These are phyloP conservation scores for Synanthedon myopaeformis DNA, from an alignment of 2,888 invertebrate genomes.

Conservation along the genomic window DNA sequence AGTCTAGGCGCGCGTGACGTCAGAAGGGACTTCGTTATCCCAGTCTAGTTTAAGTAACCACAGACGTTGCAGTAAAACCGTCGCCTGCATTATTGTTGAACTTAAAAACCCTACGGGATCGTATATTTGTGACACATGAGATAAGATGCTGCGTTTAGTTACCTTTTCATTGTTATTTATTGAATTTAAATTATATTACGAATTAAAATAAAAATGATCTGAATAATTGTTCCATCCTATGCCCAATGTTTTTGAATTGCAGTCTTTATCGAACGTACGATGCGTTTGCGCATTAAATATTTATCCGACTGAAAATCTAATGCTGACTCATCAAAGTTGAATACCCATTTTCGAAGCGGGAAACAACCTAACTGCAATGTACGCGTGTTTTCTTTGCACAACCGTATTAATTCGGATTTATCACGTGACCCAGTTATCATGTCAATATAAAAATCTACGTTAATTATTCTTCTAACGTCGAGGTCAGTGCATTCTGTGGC, in stretches of 20 bases:
- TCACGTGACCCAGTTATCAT: conserved; percentile 11
- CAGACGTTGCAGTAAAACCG: conserved; percentile 15
- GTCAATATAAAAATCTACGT: conserved; percentile 14
- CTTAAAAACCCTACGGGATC: conserved; percentile 14
- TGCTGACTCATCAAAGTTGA: conserved; percentile 6
- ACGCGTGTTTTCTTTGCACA: conserved; percentile 4
- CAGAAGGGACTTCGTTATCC: conserved; percentile 12
- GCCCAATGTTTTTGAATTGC: conserved; percentile 2
- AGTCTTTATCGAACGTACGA: conserved; percentile 3
- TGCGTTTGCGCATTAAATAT: too few relatives aligned
- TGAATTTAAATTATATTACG: conserved; percentile 1
- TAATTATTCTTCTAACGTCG: conserved; percentile 11
- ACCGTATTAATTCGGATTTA: conserved; percentile 4
- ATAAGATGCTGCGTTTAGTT: conserved; percentile 14
- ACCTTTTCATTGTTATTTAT: background rate
- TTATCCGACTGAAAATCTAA: too few relatives aligned
- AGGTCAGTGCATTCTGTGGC: conserved; percentile 17
- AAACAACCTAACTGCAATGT: conserved; percentile 10
- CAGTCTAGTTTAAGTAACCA: conserved; percentile 14
- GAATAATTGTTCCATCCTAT: conserved; percentile 7
- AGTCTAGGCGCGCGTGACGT: conserved; percentile 5
- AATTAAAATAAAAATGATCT: conserved; percentile 9
- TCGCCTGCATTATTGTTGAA: conserved; percentile 10
- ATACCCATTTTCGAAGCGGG: conserved; percentile 12
- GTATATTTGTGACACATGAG: conserved; percentile 12